Evolutionary conservation across 2,797 vertebrate genomes (phyloP).

Genomic region (Oreochromis grahami): DNA sequence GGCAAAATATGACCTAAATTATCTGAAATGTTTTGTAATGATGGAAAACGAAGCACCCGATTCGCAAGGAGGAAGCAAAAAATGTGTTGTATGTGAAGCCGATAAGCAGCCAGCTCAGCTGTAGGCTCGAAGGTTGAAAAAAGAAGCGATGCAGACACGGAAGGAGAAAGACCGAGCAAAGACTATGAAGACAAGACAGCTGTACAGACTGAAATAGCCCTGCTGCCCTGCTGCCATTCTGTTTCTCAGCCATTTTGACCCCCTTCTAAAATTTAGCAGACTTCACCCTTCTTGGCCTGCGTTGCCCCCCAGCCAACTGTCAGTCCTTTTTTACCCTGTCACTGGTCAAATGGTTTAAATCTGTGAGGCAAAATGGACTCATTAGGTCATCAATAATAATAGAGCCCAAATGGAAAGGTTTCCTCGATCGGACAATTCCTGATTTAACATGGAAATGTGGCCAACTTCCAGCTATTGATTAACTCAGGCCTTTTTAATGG

Average conservation of each 20-base stretch:
- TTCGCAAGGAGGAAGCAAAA: neutral
- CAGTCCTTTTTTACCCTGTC: neutral
- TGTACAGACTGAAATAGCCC: conserved; percentile 72
- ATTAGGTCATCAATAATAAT: neutral
- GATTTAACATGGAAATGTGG: neutral
- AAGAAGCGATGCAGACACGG: conserved; percentile 31
- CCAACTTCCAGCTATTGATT: neutral
- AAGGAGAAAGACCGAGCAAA: conserved; percentile 46
- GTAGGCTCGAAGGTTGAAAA: conserved; percentile 44
- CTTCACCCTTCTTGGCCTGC: conserved; percentile 13
- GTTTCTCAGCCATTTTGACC: conserved; percentile 55
- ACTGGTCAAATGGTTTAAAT: neutral
- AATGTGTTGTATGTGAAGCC: neutral
- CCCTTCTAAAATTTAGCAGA: conserved; percentile 31
- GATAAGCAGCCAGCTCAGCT: neutral
- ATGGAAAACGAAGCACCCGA: fast-evolving
- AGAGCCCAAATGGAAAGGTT: neutral
- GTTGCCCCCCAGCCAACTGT: neutral
- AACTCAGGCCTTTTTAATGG: neutral
- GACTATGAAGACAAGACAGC: conserved; percentile 70
- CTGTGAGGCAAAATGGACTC: neutral
- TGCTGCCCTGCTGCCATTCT: conserved; percentile 26
- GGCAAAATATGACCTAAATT: neutral
- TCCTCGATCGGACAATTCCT: neutral
- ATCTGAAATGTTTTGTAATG: neutral